Evolutionary conservation across 2,797 vertebrate species (phyloP), one percentile per base, ranked within the genome.

Genomic region (Argentina silus): DNA sequence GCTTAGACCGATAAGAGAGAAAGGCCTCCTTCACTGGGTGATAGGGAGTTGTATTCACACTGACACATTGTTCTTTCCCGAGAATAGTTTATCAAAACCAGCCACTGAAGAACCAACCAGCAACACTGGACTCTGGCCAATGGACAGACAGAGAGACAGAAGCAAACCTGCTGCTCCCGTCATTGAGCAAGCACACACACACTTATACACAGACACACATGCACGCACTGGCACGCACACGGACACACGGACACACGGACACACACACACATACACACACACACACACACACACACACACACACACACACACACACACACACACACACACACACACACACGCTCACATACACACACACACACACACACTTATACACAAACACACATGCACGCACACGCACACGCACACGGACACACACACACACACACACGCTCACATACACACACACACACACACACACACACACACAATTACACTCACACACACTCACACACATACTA

Each of bases 51-150:
- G 57, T 53, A 48, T 75, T 89, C 79, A 86, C 76, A 81, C 78
- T 85, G 80, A 77, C 80, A 84, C 83, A 90, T 91, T 91, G 91
- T 90, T 85, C 85, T 61, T 21, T 45, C 56, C 72, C 65, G 77
- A 88, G 88, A 91, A n/a, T n/a, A n/a, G n/a, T n/a, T 89, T 85
- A 90, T 90, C 23, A 90, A 91, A 88, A 88, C 81, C 88, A 90
- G 85, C 62, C 70, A 86, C 83, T 84, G 79, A 86, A 87, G 87
- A 89, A 65, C 61, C n/a, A n/a, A n/a, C n/a, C n/a, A n/a, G 57
- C 56, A 23, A 60, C 12, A 43, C 69, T 48, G 23, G 43, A 43
- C 10, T 1, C 56, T 48, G 75, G 77, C 81, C 75, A 66, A 87
- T 62, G 88, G 36, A 14, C 9, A 48, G 21, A 57, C 2, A 11